phyloP scores from a whole-genome alignment of 2,888 invertebrate species.

The Lydus trimaculatus region DNA sequence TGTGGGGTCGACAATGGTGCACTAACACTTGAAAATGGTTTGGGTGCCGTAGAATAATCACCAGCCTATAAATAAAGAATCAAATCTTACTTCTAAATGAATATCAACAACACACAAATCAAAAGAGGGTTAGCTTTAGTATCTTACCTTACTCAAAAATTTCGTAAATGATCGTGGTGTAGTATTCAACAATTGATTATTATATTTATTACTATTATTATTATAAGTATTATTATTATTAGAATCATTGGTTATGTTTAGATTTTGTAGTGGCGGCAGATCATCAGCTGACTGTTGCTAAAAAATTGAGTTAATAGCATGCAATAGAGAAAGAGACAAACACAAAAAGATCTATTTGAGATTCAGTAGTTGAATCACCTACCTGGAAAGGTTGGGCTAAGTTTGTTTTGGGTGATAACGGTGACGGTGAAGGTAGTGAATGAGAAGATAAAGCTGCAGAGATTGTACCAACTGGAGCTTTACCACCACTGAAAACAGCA shows the following conservation, averaged over 20 bases:
- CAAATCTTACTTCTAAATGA: background rate
- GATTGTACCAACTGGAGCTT: constrained; percentile 76
- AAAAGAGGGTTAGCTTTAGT: constrained; percentile 18
- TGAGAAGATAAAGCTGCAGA: constrained; percentile 73
- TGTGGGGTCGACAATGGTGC: constrained; percentile 65
- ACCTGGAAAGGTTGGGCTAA: constrained; percentile 74
- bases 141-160: constrained; percentile 50
- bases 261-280: constrained; percentile 41
- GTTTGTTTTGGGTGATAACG: constrained; percentile 69
- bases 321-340: constrained; percentile 38
- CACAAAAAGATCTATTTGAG: constrained; percentile 23
- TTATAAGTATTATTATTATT: constrained; percentile 35
- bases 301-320: constrained; percentile 29
- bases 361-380: constrained; percentile 43
- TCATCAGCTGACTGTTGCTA: constrained; percentile 38
- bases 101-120: background rate
- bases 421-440: constrained; percentile 62
- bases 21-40: constrained; percentile 66
- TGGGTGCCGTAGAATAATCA: constrained; percentile 62
- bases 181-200: constrained; percentile 44
- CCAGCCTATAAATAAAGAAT: constrained; percentile 30
- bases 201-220: constrained; percentile 39
- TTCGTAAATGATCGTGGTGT: constrained; percentile 52
- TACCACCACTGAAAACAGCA: constrained; percentile 66
- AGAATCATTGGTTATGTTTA: constrained; percentile 41